Evolutionary conservation across 2,797 vertebrate genomes (phyloP).

Genomic region (Hoplostethus mediterraneus): DNA sequence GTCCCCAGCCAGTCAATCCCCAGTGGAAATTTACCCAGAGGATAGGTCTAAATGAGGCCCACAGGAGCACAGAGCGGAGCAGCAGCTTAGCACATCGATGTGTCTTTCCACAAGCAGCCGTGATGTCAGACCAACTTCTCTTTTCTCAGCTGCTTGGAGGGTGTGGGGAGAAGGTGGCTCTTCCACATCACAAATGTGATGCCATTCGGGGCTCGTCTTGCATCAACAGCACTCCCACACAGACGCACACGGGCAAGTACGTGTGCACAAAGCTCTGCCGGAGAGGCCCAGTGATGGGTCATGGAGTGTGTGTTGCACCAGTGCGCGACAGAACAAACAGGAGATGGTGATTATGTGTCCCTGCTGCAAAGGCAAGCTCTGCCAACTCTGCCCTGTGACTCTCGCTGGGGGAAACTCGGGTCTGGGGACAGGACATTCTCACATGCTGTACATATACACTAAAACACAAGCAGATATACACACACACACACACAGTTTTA

Average conservation of each 20-base stretch:
- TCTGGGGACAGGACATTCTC: conserved; percentile 11
- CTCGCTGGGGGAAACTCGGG: conserved; percentile 5
- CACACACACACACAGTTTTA: neutral
- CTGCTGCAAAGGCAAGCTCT: conserved; percentile 29
- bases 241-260: conserved; percentile 29
- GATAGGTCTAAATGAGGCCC: conserved; percentile 43
- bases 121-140: conserved; percentile 54
- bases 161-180: conserved; percentile 20
- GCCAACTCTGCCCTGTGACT: conserved; percentile 13
- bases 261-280: conserved; percentile 20
- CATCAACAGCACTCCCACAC: conserved; percentile 22
- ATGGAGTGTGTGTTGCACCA: conserved; percentile 25
- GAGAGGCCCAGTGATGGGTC: conserved; percentile 38
- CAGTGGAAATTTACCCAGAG: conserved; percentile 76
- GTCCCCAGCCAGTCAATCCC: conserved; percentile 23
- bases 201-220: conserved; percentile 13
- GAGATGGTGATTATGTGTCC: conserved; percentile 41
- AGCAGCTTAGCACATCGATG: conserved; percentile 70
- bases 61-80: conserved; percentile 16
- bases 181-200: conserved; percentile 27
- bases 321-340: conserved; percentile 33
- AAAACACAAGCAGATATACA: conserved; percentile 5
- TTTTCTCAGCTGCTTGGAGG: conserved; percentile 49
- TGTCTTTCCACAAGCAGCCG: conserved; percentile 72
- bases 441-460: conserved; percentile 2